Conservation (phyloP, 2,113 vertebrate species). For the Anthoscopus minutus region DNA sequence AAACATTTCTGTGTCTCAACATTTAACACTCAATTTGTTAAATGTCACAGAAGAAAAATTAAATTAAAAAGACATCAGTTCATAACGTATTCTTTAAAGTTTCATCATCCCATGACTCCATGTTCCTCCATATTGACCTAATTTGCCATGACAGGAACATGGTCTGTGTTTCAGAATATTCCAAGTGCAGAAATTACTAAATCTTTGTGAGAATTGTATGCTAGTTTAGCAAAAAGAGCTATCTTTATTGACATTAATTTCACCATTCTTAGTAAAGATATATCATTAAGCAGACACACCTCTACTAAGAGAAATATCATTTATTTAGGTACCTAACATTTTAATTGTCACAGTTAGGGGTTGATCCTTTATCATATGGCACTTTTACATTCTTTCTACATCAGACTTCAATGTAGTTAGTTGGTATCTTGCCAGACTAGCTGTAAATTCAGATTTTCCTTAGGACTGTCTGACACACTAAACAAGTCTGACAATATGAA, state of each 20-base stretch:
- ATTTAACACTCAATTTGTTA: slow-evolving; percentile 70
- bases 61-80: slow-evolving; percentile 68
- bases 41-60: slow-evolving; percentile 68
- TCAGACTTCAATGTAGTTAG: background rate
- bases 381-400: background rate
- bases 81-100: slow-evolving; percentile 62
- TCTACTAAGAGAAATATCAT: background rate
- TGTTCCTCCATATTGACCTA: slow-evolving; percentile 64
- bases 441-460: background rate
- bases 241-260: background rate
- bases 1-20: slow-evolving; percentile 52
- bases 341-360: background rate
- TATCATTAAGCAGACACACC: background rate
- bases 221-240: background rate
- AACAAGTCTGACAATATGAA: background rate
- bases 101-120: slow-evolving; percentile 63
- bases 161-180: slow-evolving; percentile 62
- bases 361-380: background rate
- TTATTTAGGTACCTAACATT: background rate
- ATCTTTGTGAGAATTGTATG: slow-evolving; percentile 15
- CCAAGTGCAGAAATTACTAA: slow-evolving; percentile 48
- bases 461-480: background rate
- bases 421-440: background rate
- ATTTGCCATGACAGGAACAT: slow-evolving; percentile 74
- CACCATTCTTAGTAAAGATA: background rate